Evolutionary conservation across 1,140 invertebrate genomes (phyloP), one percentile per base, ranked within the genome.

Genomic region (Drosophila ambigua): DNA sequence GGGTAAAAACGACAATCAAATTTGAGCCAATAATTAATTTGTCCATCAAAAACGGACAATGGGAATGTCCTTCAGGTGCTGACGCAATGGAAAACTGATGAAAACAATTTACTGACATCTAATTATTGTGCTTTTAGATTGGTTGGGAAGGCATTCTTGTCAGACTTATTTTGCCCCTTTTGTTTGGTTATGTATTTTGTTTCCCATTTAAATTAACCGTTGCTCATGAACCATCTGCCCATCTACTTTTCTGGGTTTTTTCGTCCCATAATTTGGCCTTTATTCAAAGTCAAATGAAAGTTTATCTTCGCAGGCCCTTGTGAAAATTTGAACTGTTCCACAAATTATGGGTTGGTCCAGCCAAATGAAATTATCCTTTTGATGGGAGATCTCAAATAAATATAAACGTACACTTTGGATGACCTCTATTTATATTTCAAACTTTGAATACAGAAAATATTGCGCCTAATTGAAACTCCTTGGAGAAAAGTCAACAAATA

Each of bases 391-490:
- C 46, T 28, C 31, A 50, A 39, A 50, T 39, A 58, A 46, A 52
- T 57, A 49, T 24, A 74, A 50, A 63, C 49, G 9, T 44, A 39
- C 57, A 68, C 44, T 59, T 74, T 49, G 58, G 53, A 74, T 58
- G 54, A 48, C 35, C 72, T 49, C 49, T 75, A 71, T 75, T 66
- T 66, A 43, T 66, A 66, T 75, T 75, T 75, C 66, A 75, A 66
- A 65, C 43, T 58, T 75, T 50, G 44, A 24, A 28, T 55, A 55
- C 50, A 55, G 50, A 69, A 50, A 69, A 68, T 54, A 8, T 16
- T 44, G 67, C 67, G 51, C 43, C 71, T 75, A 75, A 75, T 66
- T 74, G 72, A 75, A 75, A 75, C 72, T 75, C 72, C 74, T 75
- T 75, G 62, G 58, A 61, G 41, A 31, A 64, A 72, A 59, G 72